These are phyloP conservation scores for Stegostoma tigrinum DNA, from an alignment of 2,113 vertebrate genomes.

Conservation along the genomic window DNA sequence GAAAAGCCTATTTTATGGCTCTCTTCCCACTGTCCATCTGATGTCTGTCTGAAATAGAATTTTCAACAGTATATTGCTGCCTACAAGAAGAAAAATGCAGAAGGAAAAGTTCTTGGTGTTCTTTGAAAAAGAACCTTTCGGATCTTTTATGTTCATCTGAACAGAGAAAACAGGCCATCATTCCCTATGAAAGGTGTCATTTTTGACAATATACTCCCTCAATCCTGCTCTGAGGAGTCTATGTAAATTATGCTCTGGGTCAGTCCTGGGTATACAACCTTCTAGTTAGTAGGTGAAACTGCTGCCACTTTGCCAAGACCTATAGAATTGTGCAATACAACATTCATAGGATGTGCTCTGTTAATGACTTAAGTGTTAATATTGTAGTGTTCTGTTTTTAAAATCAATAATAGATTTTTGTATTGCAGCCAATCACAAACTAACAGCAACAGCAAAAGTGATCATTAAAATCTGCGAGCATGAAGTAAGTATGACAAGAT, in stretches of 20 bases:
- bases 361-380: not conserved
- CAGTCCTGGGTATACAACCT: not conserved
- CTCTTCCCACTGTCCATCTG: not conserved
- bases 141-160: not conserved
- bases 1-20: not conserved
- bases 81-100: not conserved
- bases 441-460: constrained; percentile 94
- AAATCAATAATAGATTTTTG: constrained; percentile 34
- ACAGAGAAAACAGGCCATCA: not conserved
- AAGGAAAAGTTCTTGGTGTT: not conserved
- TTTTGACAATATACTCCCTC: not conserved
- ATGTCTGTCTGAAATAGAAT: not conserved
- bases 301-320: not conserved
- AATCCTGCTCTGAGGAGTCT: not conserved
- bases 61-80: not conserved
- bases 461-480: constrained; percentile 99
- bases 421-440: constrained; percentile 87
- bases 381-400: not conserved
- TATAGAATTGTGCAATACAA: not conserved
- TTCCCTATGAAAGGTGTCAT: not conserved
- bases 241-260: not conserved
- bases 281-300: not conserved
- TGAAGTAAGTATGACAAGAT: constrained; percentile 64
- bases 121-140: not conserved
- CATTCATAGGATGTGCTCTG: not conserved